Evolutionary conservation across 2,888 invertebrate species (phyloP).

Genomic region (Spilarctia lutea): DNA sequence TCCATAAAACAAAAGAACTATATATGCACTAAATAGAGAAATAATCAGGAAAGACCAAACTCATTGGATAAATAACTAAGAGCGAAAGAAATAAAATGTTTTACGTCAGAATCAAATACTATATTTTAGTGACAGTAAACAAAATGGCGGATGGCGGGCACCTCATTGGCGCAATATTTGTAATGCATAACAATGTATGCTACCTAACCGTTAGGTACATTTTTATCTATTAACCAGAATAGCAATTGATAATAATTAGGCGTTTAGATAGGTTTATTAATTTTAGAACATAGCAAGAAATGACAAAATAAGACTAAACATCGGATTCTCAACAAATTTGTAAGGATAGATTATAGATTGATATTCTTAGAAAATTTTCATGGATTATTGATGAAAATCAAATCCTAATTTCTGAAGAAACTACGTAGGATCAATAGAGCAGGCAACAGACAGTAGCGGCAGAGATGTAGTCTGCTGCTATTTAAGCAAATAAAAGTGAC

Average conservation of each 20-base stretch:
- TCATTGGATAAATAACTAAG: constrained; percentile 10
- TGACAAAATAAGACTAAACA: not conserved
- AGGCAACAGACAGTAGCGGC: constrained; percentile 25
- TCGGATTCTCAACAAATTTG: not conserved
- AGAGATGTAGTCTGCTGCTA: constrained; percentile 28
- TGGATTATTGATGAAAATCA: not conserved
- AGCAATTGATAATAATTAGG: not conserved
- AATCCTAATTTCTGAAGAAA: constrained; percentile 10
- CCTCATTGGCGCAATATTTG: not conserved
- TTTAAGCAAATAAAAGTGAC: constrained; percentile 28
- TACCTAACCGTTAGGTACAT: not conserved
- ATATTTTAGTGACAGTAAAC: constrained; percentile 20
- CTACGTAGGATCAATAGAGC: constrained; percentile 25
- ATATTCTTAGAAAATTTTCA: not conserved
- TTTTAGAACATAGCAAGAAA: not conserved
- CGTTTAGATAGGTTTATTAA: not conserved
- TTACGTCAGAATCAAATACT: constrained; percentile 22
- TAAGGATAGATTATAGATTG: not conserved
- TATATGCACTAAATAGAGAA: not conserved
- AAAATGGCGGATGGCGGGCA: constrained; percentile 37
- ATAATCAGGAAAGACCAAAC: constrained; percentile 13
- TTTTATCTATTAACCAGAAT: not conserved
- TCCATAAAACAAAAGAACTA: too few species aligned
- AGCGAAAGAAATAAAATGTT: constrained; percentile 27
- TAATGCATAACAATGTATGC: not conserved